Base-by-base conservation (phyloP, 1,140 invertebrate species). In the Sarcophaga bullata region DNA sequence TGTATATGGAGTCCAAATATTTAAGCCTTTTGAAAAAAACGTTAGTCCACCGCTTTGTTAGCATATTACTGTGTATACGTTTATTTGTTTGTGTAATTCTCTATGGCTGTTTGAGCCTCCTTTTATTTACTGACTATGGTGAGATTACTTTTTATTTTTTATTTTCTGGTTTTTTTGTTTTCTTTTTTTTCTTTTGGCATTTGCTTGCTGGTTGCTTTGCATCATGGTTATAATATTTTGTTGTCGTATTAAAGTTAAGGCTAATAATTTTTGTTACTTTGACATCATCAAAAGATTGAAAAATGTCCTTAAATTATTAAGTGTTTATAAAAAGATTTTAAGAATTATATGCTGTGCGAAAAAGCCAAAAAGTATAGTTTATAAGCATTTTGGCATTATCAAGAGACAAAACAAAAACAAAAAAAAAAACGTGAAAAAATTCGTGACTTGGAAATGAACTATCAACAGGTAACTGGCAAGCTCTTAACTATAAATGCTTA, bases 261-360 rank as follows among this genome's bases (percentile, higher is more conserved):
- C 80, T 81, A 83, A 83, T 81, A 81, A 83, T 81, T 83, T 81
- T 47, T 75, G 80, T 73, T 62, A 73, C 72, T 73, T 68, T 49
- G 76, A 82, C 80, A 80, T 83, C 72, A 58, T 81, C 80, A 81
- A 83, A 83, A 83, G 82, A 72, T 83, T 83, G 82, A 83, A 83
- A 83, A 83, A 83, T 83, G 82, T 83, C 82, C 82, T 58, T 80
- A 80, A 82, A 82, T 80, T 50, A 75, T 50, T 82, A 72, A 80
- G 82, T 82, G 82, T 78, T 78, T 78, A 52, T 78, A 78, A 68
- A 68, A 68, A 68, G 62, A 68, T 68, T 68, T 68, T 68, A 68
- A 68, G 19, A 68, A 7, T 68, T 68, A 68, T 68, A 17, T 8
- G 62, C 62, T 68, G 62, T 68, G 25, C 25, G 25, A 68, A 68